Evolutionary conservation across 2,113 vertebrate genomes (phyloP).

Genomic region (Antennarius striatus): DNA sequence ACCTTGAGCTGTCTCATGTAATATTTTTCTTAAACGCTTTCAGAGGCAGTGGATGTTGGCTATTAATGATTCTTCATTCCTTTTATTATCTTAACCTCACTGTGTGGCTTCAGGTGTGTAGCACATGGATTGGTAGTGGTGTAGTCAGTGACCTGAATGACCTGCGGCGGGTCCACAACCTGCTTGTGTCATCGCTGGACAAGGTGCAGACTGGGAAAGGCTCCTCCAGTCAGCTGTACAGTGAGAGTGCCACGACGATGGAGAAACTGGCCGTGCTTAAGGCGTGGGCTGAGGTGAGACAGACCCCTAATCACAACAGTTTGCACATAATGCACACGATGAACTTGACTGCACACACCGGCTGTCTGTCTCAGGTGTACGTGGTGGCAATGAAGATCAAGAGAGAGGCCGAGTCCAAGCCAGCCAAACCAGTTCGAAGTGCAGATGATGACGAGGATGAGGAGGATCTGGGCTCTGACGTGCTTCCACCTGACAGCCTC

Average conservation of each 20-base stretch:
- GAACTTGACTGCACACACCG: not conserved
- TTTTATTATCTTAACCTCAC: slow-evolving; percentile 5
- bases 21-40: too few relatives aligned
- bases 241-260: slow-evolving; percentile 98
- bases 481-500: slow-evolving; percentile 93
- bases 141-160: slow-evolving; percentile 98
- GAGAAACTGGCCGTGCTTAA: slow-evolving; percentile 96
- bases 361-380: slow-evolving; percentile 83
- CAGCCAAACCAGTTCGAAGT: slow-evolving; percentile 72
- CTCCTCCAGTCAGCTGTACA: slow-evolving; percentile 92
- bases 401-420: slow-evolving; percentile 89
- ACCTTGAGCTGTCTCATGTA: too few relatives aligned
- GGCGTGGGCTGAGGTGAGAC: slow-evolving; percentile 95
- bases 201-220: slow-evolving; percentile 95
- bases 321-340: not conserved
- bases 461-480: slow-evolving; percentile 77
- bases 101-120: slow-evolving; percentile 86
- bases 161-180: slow-evolving; percentile 95
- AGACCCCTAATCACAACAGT: not conserved
- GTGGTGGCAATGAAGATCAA: slow-evolving; percentile 97
- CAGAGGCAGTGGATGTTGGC: not conserved
- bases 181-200: slow-evolving; percentile 96
- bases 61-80: not conserved
- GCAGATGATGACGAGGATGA: slow-evolving; percentile 88
- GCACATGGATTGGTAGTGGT: slow-evolving; percentile 96